These are phyloP conservation scores for Bombus picipes DNA, from an alignment of 1,140 invertebrate genomes.

Conservation along the genomic window DNA sequence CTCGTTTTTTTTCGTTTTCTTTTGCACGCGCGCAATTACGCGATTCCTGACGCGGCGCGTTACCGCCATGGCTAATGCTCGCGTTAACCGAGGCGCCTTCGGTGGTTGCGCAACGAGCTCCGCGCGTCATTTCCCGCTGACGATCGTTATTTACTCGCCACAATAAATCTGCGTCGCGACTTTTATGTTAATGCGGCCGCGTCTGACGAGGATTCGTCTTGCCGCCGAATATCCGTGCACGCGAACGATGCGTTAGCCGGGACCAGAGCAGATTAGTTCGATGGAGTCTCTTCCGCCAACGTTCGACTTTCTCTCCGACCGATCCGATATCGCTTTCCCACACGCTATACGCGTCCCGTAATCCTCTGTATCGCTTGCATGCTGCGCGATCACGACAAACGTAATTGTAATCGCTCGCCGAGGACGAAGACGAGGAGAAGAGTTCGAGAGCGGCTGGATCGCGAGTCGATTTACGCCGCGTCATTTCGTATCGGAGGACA, in stretches of 20 bases:
- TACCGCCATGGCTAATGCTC: conserved; percentile 6
- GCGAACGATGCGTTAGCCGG: not conserved
- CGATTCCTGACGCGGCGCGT: not conserved
- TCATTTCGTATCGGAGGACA: conserved; percentile 14
- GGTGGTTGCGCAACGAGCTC: not conserved
- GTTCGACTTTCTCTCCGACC: conserved; percentile 15
- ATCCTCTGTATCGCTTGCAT: not conserved
- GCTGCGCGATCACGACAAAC: not conserved
- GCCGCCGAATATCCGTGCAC: conserved; percentile 2
- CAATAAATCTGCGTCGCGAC: conserved; percentile 20
- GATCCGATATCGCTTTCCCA: conserved; percentile 9
- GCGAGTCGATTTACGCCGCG: not conserved
- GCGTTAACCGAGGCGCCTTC: not conserved
- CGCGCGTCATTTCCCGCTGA: not conserved
- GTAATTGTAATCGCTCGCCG: conserved; percentile 22
- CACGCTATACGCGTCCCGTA: not conserved
- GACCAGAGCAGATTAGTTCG: not conserved
- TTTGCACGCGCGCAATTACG: not conserved
- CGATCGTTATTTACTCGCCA: conserved; percentile 30
- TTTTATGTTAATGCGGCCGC: conserved; percentile 11
- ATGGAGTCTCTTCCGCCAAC: not conserved
- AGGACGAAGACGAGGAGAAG: not conserved
- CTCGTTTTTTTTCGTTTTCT: not conserved
- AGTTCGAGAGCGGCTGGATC: not conserved
- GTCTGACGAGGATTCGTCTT: not conserved